These are phyloP conservation scores for Procambarus clarkii DNA, from an alignment of 1,140 invertebrate genomes.

Conservation along the genomic window DNA sequence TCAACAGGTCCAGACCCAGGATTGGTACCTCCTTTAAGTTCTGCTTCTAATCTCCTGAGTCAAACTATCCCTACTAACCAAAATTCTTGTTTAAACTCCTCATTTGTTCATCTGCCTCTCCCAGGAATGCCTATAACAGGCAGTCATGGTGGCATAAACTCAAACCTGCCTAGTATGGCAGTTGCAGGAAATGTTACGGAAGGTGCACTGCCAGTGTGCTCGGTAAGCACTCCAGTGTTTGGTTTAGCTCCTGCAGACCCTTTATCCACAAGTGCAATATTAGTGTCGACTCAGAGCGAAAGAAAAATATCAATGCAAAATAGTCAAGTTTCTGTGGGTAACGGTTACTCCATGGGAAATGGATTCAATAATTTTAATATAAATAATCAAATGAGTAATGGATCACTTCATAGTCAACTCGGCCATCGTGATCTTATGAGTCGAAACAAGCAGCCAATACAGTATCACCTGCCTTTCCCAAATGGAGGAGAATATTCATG, in stretches of 20 bases:
- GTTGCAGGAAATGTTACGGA: slow-evolving; percentile 8
- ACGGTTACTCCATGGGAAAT: slow-evolving; percentile 38
- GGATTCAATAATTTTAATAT: slow-evolving; percentile 26
- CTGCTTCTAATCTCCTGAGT: slow-evolving; percentile 45
- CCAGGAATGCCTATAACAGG: slow-evolving; percentile 53
- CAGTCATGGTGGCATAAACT: slow-evolving; percentile 22
- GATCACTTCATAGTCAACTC: slow-evolving; percentile 24
- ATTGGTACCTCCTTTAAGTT: slow-evolving; percentile 35
- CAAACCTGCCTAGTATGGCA: slow-evolving; percentile 16
- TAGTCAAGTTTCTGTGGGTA: slow-evolving; percentile 28
- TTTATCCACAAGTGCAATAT: slow-evolving; percentile 13
- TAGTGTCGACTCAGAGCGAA: slow-evolving; percentile 16
- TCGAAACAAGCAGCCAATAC: slow-evolving; percentile 44
- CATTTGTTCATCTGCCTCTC: slow-evolving; percentile 49
- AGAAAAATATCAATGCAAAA: slow-evolving; percentile 29
- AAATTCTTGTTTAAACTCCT: slow-evolving; percentile 47
- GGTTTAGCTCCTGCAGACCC: slow-evolving; percentile 36
- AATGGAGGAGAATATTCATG: slow-evolving; percentile 19
- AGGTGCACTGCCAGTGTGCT: slow-evolving; percentile 42
- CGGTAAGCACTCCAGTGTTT: slow-evolving; percentile 47
- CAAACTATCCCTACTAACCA: slow-evolving; percentile 23
- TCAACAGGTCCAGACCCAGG: slow-evolving; percentile 25
- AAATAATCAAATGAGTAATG: slow-evolving; percentile 12
- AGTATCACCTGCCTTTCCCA: slow-evolving; percentile 39
- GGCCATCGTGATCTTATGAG: slow-evolving; percentile 25